Evolutionary conservation across 1,140 invertebrate species (phyloP).

Genomic region (Neoseiulus cucumeris): DNA sequence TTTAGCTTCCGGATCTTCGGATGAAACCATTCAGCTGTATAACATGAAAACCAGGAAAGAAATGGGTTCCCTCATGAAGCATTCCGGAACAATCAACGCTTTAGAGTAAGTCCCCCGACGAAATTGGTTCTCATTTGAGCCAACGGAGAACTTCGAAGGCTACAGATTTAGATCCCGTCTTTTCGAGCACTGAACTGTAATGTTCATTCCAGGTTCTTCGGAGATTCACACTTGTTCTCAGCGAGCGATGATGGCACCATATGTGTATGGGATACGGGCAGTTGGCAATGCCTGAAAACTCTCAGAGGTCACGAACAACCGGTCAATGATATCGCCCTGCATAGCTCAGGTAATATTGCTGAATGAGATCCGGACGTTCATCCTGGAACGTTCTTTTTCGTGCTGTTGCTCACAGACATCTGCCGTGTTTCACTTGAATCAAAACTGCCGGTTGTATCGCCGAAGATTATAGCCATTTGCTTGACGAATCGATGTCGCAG

Average conservation of each 20-base stretch:
- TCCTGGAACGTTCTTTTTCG: no score
- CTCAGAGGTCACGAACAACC: slow-evolving; percentile 28
- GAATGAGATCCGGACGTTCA: no score
- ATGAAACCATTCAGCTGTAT: slow-evolving; percentile 68
- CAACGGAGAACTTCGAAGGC: no score
- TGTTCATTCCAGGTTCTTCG: slow-evolving; percentile 17
- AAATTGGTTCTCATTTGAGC: not conserved
- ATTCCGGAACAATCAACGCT: slow-evolving; percentile 33
- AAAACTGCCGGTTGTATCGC: no score
- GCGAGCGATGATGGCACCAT: slow-evolving; percentile 63
- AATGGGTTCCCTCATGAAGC: slow-evolving; percentile 52
- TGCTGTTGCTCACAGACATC: no score
- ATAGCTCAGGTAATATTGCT: slow-evolving; percentile 51
- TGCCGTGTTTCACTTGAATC: no score
- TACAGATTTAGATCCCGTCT: not conserved
- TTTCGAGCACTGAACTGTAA: not conserved
- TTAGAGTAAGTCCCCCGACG: slow-evolving; percentile 25
- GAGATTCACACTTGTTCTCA: slow-evolving; percentile 53
- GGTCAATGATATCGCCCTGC: slow-evolving; percentile 35
- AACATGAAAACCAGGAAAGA: slow-evolving; percentile 55
- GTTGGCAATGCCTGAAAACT: slow-evolving; percentile 43
- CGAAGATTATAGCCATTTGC: no score
- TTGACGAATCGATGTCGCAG: no score
- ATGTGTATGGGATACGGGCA: slow-evolving; percentile 52
- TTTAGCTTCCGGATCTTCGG: slow-evolving; percentile 64